Evolutionary conservation across 1,140 invertebrate genomes (phyloP).

Genomic region (Cydia strobilella): DNA sequence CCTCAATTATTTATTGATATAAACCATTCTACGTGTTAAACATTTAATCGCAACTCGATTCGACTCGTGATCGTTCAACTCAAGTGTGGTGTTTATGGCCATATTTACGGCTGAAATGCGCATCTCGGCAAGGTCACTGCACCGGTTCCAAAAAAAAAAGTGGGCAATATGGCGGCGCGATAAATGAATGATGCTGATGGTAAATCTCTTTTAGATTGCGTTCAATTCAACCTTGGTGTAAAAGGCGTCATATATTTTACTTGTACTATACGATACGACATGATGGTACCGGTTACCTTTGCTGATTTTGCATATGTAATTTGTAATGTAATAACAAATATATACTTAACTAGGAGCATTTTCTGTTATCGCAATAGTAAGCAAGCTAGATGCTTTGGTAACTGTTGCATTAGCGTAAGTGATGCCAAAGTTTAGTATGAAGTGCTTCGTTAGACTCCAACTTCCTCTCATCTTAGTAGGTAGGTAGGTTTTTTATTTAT

Average conservation of each 20-base stretch:
- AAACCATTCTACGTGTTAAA: not conserved
- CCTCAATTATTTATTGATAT: not conserved
- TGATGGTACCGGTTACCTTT: no score
- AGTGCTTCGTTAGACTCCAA: no score
- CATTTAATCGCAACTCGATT: conserved; percentile 1
- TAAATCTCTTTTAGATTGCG: conserved; percentile 19
- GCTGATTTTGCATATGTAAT: no score
- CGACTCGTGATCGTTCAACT: not conserved
- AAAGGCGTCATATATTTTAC: not conserved
- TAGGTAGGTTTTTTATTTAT: no score
- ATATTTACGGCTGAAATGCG: conserved; percentile 6
- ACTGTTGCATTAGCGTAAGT: no score
- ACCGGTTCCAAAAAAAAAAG: not conserved
- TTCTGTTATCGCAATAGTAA: no score
- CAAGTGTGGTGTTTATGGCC: not conserved
- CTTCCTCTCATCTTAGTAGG: no score
- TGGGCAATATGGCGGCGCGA: conserved; percentile 1
- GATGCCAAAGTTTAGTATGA: no score
- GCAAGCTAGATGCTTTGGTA: no score
- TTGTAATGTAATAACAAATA: no score
- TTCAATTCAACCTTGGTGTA: not conserved
- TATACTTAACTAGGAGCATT: no score
- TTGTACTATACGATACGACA: no score
- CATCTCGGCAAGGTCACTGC: not conserved
- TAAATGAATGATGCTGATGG: conserved; percentile 20